These are phyloP conservation scores for Pseudolaguvia tuberculata DNA, from an alignment of 2,113 vertebrate species.

Conservation along the genomic window DNA sequence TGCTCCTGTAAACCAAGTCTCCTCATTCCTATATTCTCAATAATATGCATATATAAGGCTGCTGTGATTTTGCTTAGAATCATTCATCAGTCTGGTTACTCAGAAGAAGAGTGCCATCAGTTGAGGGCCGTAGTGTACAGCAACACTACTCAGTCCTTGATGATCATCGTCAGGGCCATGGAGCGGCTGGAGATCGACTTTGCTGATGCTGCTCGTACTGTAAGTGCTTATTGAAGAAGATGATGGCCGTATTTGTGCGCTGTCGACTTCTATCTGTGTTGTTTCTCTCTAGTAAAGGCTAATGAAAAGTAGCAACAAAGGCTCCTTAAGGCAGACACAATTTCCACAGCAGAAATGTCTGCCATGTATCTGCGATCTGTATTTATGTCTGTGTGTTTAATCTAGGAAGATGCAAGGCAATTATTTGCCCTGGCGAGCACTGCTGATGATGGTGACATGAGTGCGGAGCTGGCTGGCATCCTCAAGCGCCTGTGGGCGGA, in stretches of 20 bases:
- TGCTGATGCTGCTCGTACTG: constrained; percentile 80
- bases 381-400: constrained; percentile 18
- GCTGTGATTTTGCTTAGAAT: constrained; percentile 71
- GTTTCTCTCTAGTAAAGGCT: not conserved
- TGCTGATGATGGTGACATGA: constrained; percentile 96
- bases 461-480: constrained; percentile 85
- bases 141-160: constrained; percentile 98
- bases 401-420: constrained; percentile 91
- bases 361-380: not conserved
- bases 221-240: constrained; percentile 66
- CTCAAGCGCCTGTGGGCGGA: constrained; percentile 96
- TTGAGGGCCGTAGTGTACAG: constrained; percentile 98
- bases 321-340: not conserved
- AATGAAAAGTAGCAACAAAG: not conserved
- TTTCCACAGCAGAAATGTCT: not conserved
- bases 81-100: constrained; percentile 96
- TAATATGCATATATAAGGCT: not conserved
- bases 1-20: not conserved
- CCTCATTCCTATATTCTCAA: not conserved
- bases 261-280: not conserved
- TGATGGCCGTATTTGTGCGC: not conserved
- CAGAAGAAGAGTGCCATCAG: constrained; percentile 97
- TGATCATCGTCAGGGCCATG: constrained; percentile 97
- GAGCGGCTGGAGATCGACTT: constrained; percentile 96
- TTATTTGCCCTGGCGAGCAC: constrained; percentile 90